These are phyloP conservation scores for Druon quercuslanigerum DNA, from an alignment of 1,140 invertebrate genomes.

Conservation along the genomic window DNA sequence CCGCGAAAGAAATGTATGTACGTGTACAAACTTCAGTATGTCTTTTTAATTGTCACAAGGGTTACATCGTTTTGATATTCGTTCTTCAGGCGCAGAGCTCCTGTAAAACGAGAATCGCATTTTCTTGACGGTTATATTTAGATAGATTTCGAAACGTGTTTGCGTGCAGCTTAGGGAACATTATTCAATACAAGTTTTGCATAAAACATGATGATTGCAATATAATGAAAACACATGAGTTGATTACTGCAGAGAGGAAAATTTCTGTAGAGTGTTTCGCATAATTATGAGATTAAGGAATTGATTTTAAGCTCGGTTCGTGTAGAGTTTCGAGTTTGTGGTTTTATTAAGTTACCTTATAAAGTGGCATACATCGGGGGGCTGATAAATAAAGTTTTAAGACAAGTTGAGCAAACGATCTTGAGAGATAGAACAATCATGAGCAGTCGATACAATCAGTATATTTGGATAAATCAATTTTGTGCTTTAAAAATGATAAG, in stretches of 20 bases:
- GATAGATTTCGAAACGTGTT: slow-evolving; percentile 11
- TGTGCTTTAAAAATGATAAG: neutral
- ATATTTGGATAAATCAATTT: neutral
- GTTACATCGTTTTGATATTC: neutral
- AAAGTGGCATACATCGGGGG: neutral
- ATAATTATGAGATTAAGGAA: neutral
- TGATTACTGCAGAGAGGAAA: slow-evolving; percentile 25
- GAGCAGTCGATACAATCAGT: slow-evolving; percentile 11
- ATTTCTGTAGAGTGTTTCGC: neutral
- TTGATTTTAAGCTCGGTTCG: neutral
- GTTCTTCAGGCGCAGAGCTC: neutral
- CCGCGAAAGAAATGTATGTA: slow-evolving; percentile 66
- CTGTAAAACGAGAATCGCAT: slow-evolving; percentile 8
- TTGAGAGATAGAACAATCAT: neutral
- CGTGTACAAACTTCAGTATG: slow-evolving; percentile 25
- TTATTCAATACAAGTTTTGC: neutral
- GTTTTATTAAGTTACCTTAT: slow-evolving; percentile 1
- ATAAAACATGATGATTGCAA: slow-evolving; percentile 11
- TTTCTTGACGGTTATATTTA: neutral
- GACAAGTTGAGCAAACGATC: neutral
- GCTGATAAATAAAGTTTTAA: neutral
- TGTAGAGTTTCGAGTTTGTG: neutral
- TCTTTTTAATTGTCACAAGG: slow-evolving; percentile 11
- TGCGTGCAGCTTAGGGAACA: slow-evolving; percentile 16
- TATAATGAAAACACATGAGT: neutral